phyloP scores from a whole-genome alignment of 2,888 invertebrate species.

The Drosophila melanosoma region DNA sequence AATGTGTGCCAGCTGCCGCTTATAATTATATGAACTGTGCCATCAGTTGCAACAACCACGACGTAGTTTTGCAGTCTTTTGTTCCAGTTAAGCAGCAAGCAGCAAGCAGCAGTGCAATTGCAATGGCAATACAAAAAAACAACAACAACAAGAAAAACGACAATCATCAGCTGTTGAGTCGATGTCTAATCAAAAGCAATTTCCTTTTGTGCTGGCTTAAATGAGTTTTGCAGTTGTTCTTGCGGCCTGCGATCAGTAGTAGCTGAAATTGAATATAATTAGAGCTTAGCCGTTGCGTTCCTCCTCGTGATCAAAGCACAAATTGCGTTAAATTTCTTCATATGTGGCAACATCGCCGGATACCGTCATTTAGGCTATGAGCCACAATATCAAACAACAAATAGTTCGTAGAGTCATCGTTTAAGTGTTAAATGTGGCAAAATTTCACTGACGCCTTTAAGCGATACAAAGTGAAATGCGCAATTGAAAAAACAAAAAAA shows the following conservation, averaged over 20 bases:
- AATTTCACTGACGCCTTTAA: slow-evolving; percentile 73
- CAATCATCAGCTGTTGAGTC: neutral
- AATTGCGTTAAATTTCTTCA: slow-evolving; percentile 74
- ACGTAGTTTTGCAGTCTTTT: slow-evolving; percentile 42
- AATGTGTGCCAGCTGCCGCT: slow-evolving; percentile 66
- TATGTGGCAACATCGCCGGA: slow-evolving; percentile 62
- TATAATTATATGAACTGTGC: slow-evolving; percentile 76
- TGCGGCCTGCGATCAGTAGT: slow-evolving; percentile 34
- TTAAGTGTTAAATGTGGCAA: slow-evolving; percentile 60
- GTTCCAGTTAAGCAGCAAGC: slow-evolving; percentile 62
- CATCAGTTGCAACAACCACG: slow-evolving; percentile 51
- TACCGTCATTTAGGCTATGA: slow-evolving; percentile 71
- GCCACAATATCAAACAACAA: slow-evolving; percentile 22
- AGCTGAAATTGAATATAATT: slow-evolving; percentile 72
- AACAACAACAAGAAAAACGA: slow-evolving; percentile 8
- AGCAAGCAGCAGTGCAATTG: neutral
- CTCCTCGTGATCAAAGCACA: slow-evolving; percentile 17
- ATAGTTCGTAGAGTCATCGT: slow-evolving; percentile 36
- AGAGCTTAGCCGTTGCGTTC: slow-evolving; percentile 38
- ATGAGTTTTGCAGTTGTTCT: slow-evolving; percentile 66
- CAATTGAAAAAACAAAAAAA: slow-evolving; percentile 14
- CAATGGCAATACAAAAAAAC: neutral
- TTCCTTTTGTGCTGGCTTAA: slow-evolving; percentile 72
- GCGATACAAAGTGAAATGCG: slow-evolving; percentile 72
- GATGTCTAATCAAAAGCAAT: slow-evolving; percentile 59